Evolutionary conservation across 2,113 vertebrate species (phyloP).

Genomic region (Eudyptes chrysolophus): DNA sequence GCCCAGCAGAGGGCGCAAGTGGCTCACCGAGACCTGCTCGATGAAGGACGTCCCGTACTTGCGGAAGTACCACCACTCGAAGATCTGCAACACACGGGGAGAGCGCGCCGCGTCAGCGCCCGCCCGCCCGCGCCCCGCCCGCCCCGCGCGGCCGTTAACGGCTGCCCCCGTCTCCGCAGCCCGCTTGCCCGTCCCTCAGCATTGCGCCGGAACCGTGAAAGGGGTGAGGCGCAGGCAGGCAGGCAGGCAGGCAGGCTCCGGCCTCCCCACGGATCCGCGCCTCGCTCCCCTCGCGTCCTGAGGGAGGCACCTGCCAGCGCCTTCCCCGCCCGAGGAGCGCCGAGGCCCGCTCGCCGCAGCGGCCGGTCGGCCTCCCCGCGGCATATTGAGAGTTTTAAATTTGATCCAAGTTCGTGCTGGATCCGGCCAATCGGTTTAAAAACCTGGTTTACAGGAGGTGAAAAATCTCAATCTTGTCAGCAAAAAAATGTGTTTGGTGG

Average conservation of each 20-base stretch:
- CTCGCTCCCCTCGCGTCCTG: not conserved
- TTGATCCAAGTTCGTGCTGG: not conserved
- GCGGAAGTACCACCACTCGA: slow-evolving; percentile 99
- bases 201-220: accelerated
- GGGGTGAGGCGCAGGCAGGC: not conserved
- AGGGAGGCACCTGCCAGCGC: not conserved
- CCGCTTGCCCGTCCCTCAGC: not conserved
- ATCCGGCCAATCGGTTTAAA: not conserved
- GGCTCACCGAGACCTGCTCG: slow-evolving; percentile 98
- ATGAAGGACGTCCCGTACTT: slow-evolving; percentile 98
- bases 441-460: not conserved
- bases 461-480: not conserved
- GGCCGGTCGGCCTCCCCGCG: accelerated
- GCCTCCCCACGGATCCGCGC: not conserved
- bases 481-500: not conserved
- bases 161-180: not conserved
- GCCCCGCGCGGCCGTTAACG: not conserved
- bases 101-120: not conserved
- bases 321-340: not conserved
- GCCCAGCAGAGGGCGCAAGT: slow-evolving; percentile 95
- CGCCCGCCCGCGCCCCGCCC: not conserved
- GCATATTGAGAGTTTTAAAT: accelerated
- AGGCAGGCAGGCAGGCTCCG: not conserved
- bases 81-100: slow-evolving; percentile 82
- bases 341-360: not conserved